Percentiles rank a stretch among this genome's conserved stretches.
Conservation (phyloP, 2,113 vertebrate genomes). For the Strix uralensis region DNA sequence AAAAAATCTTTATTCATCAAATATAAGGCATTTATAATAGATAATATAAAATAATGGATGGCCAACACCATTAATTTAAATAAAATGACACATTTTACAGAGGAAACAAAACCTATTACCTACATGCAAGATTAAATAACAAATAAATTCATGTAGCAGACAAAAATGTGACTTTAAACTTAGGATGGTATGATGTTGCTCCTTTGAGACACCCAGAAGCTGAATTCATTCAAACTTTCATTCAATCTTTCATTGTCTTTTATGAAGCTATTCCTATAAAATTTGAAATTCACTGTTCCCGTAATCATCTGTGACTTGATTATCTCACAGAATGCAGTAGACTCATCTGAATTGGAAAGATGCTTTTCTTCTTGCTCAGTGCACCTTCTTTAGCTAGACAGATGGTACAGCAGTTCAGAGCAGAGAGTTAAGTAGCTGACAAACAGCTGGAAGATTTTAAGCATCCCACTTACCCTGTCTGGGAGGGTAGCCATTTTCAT, state of each 20-base stretch:
- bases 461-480: slow-evolving; percentile 12
- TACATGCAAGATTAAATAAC: not conserved
- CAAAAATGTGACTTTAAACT: not conserved
- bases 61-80: not conserved
- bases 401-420: slow-evolving; percentile 47
- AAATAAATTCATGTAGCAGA: not conserved
- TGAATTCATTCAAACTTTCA: not conserved
- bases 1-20: not conserved
- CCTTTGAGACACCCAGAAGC: not conserved
- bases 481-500: not conserved
- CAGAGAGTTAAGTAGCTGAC: slow-evolving; percentile 33
- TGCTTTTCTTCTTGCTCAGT: not conserved
- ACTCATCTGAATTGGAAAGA: slow-evolving; percentile 59
- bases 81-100: not conserved
- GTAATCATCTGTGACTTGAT: slow-evolving; percentile 37
- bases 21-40: not conserved
- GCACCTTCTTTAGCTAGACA: slow-evolving; percentile 55
- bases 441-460: slow-evolving; percentile 61
- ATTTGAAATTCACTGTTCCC: slow-evolving; percentile 45
- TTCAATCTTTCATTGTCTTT: not conserved
- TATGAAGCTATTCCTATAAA: not conserved
- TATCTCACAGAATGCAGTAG: slow-evolving; percentile 39
- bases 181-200: not conserved
- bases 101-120: not conserved
- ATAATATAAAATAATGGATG: not conserved